Conservation (phyloP, 2,888 invertebrate genomes). For the Plagodis dolabraria region DNA sequence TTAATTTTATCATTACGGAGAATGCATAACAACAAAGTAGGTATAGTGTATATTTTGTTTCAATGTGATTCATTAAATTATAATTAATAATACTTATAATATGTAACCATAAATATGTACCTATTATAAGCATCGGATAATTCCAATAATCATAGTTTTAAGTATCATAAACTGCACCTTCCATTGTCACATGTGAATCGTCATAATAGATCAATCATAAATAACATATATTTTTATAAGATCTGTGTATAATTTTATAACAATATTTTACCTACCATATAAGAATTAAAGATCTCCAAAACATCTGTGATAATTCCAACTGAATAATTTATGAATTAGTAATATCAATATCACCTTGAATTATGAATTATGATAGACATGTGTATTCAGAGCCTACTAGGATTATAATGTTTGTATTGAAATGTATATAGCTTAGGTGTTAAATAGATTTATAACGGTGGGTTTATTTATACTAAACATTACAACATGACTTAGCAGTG, state of each 20-base stretch:
- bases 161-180: constrained; percentile 27
- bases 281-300: constrained; percentile 82
- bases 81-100: too few relatives aligned
- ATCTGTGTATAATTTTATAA: constrained; percentile 52
- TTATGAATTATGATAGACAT: constrained; percentile 29
- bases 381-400: constrained; percentile 33
- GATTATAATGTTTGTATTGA: constrained; percentile 36
- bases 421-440: constrained; percentile 27
- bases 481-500: constrained; percentile 14
- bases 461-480: constrained; percentile 16
- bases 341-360: constrained; percentile 44
- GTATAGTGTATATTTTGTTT: not conserved
- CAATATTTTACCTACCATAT: constrained; percentile 73
- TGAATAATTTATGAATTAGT: constrained; percentile 79
- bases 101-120: too few relatives aligned
- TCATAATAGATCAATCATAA: constrained; percentile 55
- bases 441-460: constrained; percentile 9
- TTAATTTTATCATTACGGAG: too few relatives aligned
- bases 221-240: constrained; percentile 50
- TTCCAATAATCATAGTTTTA: constrained; percentile 19
- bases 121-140: constrained; percentile 2
- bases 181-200: constrained; percentile 38
- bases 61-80: not conserved
- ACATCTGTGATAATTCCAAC: constrained; percentile 83
- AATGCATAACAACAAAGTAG: too few relatives aligned